Percentiles rank a stretch among this genome's conserved stretches.
Conservation (phyloP, 2,113 vertebrate genomes). For the Phaetusa simplex region DNA sequence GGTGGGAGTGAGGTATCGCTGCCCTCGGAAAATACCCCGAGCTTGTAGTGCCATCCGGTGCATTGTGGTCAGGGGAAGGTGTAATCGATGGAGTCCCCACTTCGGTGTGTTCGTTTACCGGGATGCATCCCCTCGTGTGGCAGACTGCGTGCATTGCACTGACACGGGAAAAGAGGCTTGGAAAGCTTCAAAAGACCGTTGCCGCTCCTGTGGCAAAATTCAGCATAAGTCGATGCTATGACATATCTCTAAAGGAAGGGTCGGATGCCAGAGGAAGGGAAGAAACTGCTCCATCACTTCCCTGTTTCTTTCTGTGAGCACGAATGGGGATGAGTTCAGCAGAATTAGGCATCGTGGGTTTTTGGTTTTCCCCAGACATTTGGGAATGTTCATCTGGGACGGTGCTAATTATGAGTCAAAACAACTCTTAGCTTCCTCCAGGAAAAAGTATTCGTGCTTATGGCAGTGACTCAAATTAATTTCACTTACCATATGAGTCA, state of each 20-base stretch:
- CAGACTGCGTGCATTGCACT: neutral
- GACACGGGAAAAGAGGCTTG: fast-evolving
- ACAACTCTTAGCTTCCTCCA: neutral
- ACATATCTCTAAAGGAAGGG: neutral
- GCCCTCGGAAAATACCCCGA: neutral
- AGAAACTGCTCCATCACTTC: neutral
- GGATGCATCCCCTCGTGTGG: conserved; percentile 5
- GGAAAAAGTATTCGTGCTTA: neutral
- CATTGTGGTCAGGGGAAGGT: neutral
- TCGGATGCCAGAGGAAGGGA: neutral
- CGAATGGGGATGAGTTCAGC: neutral
- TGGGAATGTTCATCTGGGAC: neutral
- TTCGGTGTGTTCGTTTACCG: neutral
- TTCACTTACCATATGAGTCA: neutral
- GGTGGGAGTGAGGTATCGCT: neutral
- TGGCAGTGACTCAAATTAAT: neutral
- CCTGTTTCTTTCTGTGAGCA: neutral
- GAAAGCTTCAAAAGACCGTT: neutral
- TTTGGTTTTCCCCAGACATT: neutral
- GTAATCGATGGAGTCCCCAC: neutral
- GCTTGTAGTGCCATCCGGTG: neutral
- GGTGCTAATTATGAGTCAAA: neutral
- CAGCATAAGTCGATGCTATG: neutral
- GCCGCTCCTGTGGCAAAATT: neutral
- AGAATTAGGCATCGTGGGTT: neutral